A percentile compares a stretch with the other conserved stretches of the same genome.
Evolutionary conservation across 1,140 invertebrate species (phyloP).

Genomic region (Steinernema khuongi): DNA sequence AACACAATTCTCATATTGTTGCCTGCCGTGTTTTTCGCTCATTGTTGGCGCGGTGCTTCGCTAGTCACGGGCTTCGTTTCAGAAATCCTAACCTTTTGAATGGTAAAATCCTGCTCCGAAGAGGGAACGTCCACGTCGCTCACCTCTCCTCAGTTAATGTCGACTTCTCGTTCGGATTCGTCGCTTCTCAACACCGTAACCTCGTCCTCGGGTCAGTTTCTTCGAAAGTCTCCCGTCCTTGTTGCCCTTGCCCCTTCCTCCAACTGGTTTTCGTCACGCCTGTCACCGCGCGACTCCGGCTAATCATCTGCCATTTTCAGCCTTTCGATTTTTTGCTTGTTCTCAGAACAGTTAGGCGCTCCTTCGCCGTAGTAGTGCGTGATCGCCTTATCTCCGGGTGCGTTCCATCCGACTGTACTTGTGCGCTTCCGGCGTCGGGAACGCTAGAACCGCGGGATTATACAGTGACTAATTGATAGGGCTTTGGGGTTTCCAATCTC

Average conservation of each 20-base stretch:
- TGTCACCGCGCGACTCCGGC: neutral
- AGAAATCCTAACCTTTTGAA: neutral
- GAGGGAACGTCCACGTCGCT: neutral
- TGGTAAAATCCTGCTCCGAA: neutral
- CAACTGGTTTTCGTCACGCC: slow-evolving; percentile 8
- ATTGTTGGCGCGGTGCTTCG: neutral
- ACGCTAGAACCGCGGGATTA: too few relatives aligned
- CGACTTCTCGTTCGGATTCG: neutral
- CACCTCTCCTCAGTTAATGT: neutral
- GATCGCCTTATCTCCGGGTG: neutral
- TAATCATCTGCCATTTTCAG: slow-evolving; percentile 3
- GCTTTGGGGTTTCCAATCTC: too few relatives aligned
- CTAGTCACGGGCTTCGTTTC: neutral
- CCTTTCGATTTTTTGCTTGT: neutral
- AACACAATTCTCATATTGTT: too few relatives aligned
- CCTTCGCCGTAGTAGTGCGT: neutral
- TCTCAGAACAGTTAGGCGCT: neutral
- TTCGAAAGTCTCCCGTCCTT: neutral
- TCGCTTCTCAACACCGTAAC: slow-evolving; percentile 12
- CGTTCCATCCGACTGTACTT: too few relatives aligned
- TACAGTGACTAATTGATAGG: too few relatives aligned
- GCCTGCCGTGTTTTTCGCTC: too few relatives aligned
- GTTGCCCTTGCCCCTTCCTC: neutral
- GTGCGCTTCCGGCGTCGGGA: too few relatives aligned
- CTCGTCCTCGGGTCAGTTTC: neutral